Evolutionary conservation across 2,113 vertebrate genomes (phyloP).

Genomic region (Oostethus manadensis): DNA sequence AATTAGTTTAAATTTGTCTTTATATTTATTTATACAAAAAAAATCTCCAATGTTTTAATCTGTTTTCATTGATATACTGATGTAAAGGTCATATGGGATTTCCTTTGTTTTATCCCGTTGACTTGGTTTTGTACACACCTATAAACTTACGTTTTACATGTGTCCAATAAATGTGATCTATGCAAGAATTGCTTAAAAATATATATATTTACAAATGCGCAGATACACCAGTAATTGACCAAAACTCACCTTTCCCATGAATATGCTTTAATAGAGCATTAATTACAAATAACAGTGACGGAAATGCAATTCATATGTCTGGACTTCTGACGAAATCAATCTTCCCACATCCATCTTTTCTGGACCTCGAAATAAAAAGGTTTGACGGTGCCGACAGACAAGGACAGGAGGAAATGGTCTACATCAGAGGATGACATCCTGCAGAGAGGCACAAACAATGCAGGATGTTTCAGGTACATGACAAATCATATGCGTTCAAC

Average conservation of each 20-base stretch:
- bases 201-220: background rate
- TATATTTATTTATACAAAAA: too few species aligned
- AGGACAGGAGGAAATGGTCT: constrained; percentile 26
- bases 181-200: background rate
- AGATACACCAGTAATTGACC: background rate
- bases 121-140: background rate
- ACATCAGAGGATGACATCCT: constrained; percentile 44
- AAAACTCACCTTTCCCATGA: constrained; percentile 1
- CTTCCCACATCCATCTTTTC: constrained; percentile 25
- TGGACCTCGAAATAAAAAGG: background rate
- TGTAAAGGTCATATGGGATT: too few species aligned
- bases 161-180: background rate
- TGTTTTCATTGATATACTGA: too few species aligned
- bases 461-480: constrained; percentile 5
- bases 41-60: too few species aligned
- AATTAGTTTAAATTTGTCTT: background rate
- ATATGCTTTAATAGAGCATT: constrained; percentile 50
- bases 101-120: too few species aligned
- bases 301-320: constrained; percentile 27
- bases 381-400: background rate
- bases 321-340: constrained; percentile 18
- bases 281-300: constrained; percentile 54
- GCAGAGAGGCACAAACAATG: constrained; percentile 10
- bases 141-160: background rate
- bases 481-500: background rate